These are phyloP conservation scores for Ostrea denselamellosa DNA, from an alignment of 1,140 invertebrate species.

Conservation along the genomic window DNA sequence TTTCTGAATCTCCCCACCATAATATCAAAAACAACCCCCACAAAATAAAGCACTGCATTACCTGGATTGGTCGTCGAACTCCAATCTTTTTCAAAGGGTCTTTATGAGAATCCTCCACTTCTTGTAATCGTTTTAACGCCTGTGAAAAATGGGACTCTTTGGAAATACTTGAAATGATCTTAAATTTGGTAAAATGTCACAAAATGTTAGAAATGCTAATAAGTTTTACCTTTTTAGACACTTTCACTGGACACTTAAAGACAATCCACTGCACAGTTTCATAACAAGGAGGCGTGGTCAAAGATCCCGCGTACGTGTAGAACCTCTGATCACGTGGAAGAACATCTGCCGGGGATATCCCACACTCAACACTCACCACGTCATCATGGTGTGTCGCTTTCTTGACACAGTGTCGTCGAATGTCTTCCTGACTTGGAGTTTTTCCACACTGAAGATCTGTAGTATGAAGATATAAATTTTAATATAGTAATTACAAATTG, in stretches of 20 bases:
- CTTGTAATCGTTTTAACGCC: background rate
- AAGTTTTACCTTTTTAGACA: background rate
- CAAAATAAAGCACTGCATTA: background rate
- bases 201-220: too few species aligned
- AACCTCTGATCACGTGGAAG: constrained; percentile 29
- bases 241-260: constrained; percentile 69
- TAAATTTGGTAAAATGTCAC: background rate
- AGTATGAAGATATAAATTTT: too few species aligned
- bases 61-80: background rate
- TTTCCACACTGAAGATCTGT: background rate
- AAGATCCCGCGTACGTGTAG: constrained; percentile 85
- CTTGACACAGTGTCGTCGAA: background rate
- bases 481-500: too few species aligned
- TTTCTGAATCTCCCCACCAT: too few species aligned
- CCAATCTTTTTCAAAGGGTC: background rate
- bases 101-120: background rate
- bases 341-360: background rate
- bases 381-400: background rate
- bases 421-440: background rate
- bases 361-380: background rate
- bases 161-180: background rate
- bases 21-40: background rate
- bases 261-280: constrained; percentile 86
- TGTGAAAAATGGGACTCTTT: background rate
- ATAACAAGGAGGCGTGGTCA: constrained; percentile 86